phyloP scores from a whole-genome alignment of 37 sponge, comb jelly and placozoan species.

The Ianthella basta region DNA sequence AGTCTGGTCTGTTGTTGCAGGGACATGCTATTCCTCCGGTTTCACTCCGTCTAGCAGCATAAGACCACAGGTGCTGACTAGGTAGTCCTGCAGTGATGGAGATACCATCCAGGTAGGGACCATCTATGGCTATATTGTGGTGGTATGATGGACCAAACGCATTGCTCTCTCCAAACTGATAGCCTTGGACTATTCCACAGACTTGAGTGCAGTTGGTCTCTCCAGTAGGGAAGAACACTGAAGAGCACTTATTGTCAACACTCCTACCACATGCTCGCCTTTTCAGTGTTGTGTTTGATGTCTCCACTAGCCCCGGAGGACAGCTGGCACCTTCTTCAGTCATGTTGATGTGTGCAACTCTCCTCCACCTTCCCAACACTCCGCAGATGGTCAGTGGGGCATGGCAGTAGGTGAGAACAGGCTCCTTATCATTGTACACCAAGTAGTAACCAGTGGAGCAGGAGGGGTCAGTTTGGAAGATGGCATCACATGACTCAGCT shows the following conservation, averaged over 20 bases:
- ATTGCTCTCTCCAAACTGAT: not conserved
- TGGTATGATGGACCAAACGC: not conserved
- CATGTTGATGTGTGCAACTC: not conserved
- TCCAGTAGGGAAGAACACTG: constrained; percentile 12
- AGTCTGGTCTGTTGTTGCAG: not conserved
- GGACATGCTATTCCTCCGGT: not conserved
- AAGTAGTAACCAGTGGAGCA: constrained; percentile 16
- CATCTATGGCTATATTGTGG: not conserved
- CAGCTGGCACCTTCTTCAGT: not conserved
- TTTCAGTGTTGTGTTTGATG: not conserved
- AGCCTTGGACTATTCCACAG: not conserved
- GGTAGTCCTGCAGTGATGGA: constrained; percentile 22
- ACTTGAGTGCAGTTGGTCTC: constrained; percentile 5
- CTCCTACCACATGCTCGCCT: constrained; percentile 2
- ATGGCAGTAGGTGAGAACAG: constrained; percentile 25
- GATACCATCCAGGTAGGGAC: constrained; percentile 3
- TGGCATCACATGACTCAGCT: constrained; percentile 18
- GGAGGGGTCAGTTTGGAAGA: constrained; percentile 19
- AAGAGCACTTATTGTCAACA: not conserved
- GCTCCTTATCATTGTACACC: not conserved
- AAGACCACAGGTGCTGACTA: constrained; percentile 13
- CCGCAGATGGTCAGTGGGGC: constrained; percentile 17
- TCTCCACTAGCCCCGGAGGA: not conserved
- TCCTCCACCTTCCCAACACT: not conserved
- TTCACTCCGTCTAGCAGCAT: constrained; percentile 2